phyloP scores from a whole-genome alignment of 2,113 vertebrate species.

The Pedetes capensis region DNA sequence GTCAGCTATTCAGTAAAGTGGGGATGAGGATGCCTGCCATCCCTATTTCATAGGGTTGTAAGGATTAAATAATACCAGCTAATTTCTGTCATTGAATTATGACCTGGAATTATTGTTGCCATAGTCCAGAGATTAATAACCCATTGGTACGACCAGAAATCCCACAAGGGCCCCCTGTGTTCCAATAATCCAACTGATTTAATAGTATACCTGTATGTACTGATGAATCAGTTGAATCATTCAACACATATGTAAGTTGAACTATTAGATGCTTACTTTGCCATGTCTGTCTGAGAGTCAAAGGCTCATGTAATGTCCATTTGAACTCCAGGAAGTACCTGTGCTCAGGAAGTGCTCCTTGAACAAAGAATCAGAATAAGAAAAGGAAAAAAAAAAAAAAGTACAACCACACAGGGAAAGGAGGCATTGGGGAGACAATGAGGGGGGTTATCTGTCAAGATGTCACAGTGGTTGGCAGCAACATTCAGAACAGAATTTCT shows the following conservation, averaged over 20 bases:
- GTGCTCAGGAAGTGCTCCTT: neutral
- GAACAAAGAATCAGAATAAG: neutral
- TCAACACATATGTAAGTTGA: neutral
- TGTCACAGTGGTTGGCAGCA: neutral
- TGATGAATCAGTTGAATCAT: neutral
- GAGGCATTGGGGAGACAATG: rapidly evolving
- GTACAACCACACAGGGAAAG: neutral
- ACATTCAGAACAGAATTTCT: neutral
- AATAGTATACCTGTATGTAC: neutral
- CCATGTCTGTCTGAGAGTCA: neutral
- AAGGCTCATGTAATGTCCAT: neutral
- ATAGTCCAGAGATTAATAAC: neutral
- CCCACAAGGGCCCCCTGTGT: neutral
- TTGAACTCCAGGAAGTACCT: neutral
- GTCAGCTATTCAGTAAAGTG: slow-evolving; percentile 2
- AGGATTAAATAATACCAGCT: slow-evolving; percentile 33
- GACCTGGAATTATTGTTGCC: neutral
- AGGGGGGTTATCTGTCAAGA: neutral
- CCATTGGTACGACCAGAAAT: neutral
- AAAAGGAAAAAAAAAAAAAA: neutral
- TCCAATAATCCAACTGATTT: neutral
- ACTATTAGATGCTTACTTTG: neutral
- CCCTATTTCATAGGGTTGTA: neutral
- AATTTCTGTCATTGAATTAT: slow-evolving; percentile 50
- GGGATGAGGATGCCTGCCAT: slow-evolving; percentile 3